Conservation (phyloP, 2,797 vertebrate genomes). For the Megalops cyprinoides region DNA sequence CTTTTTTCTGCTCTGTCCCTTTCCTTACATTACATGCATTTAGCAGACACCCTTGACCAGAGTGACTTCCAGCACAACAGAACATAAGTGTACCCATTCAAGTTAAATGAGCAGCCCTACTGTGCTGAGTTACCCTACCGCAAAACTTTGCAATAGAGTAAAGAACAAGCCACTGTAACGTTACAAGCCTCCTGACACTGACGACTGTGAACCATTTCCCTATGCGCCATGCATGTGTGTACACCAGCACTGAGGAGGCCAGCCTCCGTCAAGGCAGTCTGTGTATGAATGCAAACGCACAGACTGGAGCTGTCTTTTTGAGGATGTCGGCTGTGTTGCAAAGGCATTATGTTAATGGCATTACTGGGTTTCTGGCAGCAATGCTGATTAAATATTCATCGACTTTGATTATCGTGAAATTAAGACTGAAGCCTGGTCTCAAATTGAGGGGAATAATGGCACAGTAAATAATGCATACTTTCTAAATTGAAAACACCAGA, state of each 20-base stretch:
- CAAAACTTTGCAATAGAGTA: no score
- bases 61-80: no score
- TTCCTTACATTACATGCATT: no score
- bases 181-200: not conserved
- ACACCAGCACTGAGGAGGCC: not conserved
- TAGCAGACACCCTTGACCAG: no score
- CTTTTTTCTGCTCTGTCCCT: no score
- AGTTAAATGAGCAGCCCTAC: no score
- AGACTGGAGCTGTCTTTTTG: slow-evolving; percentile 40
- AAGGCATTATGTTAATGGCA: slow-evolving; percentile 85
- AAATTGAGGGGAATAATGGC: slow-evolving; percentile 85
- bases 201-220: slow-evolving; percentile 6
- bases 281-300: slow-evolving; percentile 4
- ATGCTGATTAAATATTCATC: slow-evolving; percentile 91
- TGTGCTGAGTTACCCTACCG: no score
- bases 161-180: no score
- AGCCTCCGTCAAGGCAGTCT: not conserved
- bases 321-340: slow-evolving; percentile 73
- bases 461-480: slow-evolving; percentile 88
- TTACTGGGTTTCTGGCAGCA: slow-evolving; percentile 86
- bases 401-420: slow-evolving; percentile 89
- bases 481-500: slow-evolving; percentile 85
- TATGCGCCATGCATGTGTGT: not conserved
- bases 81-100: no score
- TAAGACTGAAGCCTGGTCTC: slow-evolving; percentile 84